Conservation (phyloP, 2,113 vertebrate genomes). For the Sceloporus undulatus region DNA sequence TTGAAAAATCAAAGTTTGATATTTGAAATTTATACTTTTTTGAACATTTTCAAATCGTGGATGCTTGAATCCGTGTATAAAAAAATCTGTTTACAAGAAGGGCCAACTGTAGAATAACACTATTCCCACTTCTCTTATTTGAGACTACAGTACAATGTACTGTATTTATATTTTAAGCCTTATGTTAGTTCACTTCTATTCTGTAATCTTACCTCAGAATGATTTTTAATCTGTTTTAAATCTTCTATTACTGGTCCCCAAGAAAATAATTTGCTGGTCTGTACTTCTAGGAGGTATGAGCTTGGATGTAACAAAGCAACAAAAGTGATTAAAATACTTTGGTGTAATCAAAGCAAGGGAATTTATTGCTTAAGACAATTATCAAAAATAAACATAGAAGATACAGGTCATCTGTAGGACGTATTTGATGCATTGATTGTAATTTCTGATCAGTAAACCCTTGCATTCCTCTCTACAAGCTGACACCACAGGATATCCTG, state of each 20-base stretch:
- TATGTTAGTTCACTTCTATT: constrained; percentile 2
- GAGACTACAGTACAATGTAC: background rate
- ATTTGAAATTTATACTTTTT: too few species aligned
- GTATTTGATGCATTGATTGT: background rate
- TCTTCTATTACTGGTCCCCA: constrained; percentile 72
- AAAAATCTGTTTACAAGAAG: too few species aligned
- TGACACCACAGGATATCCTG: too few species aligned
- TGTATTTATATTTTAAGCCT: background rate
- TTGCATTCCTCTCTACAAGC: background rate
- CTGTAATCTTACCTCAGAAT: constrained; percentile 69
- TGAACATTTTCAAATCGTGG: too few species aligned
- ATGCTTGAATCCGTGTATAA: too few species aligned
- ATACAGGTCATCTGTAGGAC: background rate
- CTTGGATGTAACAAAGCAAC: constrained; percentile 61
- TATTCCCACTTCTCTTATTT: background rate
- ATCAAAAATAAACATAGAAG: background rate
- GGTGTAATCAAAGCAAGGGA: background rate
- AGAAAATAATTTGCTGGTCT: constrained; percentile 33
- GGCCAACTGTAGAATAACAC: background rate
- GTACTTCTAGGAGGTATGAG: constrained; percentile 72
- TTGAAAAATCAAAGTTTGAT: too few species aligned
- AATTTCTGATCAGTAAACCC: background rate
- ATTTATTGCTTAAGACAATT: background rate
- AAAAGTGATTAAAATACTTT: background rate
- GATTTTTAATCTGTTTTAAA: constrained; percentile 60